Base-by-base conservation (phyloP, 2,797 vertebrate species). In the Falco biarmicus region DNA sequence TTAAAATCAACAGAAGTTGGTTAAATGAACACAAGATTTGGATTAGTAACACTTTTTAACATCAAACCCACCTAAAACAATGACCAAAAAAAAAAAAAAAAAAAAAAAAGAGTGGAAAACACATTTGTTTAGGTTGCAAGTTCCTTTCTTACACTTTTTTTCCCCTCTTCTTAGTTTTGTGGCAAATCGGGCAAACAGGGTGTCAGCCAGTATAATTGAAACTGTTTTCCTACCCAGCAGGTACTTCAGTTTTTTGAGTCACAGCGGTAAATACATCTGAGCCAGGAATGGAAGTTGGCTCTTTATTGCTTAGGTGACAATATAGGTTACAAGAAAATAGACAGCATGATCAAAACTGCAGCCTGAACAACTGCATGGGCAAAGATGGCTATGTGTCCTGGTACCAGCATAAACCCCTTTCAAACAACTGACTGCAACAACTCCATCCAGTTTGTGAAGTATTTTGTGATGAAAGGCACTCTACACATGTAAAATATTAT, bases 401-500 rank as follows among this genome's bases (percentile, higher is more conserved):
- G 61, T 78, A 84, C 22, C 28, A 80, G 34, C n/a, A 11, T 18
- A 71, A 92, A 57, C 66, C 50, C 37, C 81, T 92, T 96, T 89
- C 84, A 60, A 96, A 74, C 13, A 88, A 70, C 47, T 71, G 70
- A 71, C 81, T 92, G 87, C 65, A 95, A 87, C 92, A 87, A 15
- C 53, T 77, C 87, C 39, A 90, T 88, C 91, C 95, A 80, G 81
- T 94, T 93, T 95, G 95, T 91, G 93, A 95, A 97, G 94, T 77
- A 94, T 83, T 96, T 92, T 85, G 91, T 96, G 96, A 97, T 95
- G 97, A 97, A 97, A 97, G 95, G 93, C 96, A 94, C 84, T 87
- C 92, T 88, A 95, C 95, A 97, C 96, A 97, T 96, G 96, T 97
- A 96, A 97, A 96, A 95, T 97, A 96, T 97, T 97, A 97, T 94